Conservation (phyloP, 2,888 invertebrate genomes). For the Thecophora atra region DNA sequence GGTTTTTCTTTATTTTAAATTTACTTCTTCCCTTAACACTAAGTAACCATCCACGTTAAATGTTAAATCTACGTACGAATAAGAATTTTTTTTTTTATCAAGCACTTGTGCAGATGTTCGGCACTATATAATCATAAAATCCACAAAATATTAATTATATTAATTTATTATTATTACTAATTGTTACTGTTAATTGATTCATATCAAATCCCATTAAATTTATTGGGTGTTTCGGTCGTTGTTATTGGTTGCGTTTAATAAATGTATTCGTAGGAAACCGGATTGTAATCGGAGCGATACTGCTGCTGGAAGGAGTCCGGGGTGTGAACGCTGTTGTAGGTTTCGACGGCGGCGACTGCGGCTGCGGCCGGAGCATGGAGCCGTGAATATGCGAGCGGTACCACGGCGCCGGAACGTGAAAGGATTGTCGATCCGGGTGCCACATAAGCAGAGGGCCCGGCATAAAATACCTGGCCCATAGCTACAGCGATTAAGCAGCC, state of each 20-base stretch:
- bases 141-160: not conserved
- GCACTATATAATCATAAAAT: constrained; percentile 25
- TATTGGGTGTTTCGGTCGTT: not conserved
- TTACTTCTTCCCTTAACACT: no score
- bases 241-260: constrained; percentile 43
- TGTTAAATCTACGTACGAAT: no score
- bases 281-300: constrained; percentile 58
- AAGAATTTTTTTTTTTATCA: constrained; percentile 17
- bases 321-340: constrained; percentile 60
- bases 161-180: not conserved
- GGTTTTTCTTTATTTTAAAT: no score
- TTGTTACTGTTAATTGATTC: no score
- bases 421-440: constrained; percentile 34
- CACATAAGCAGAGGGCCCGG: constrained; percentile 49
- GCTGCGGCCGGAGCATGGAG: constrained; percentile 41
- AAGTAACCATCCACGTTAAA: no score
- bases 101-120: constrained; percentile 26
- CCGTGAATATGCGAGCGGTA: constrained; percentile 55
- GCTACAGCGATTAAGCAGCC: constrained; percentile 51
- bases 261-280: constrained; percentile 56
- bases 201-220: no score
- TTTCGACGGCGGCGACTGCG: constrained; percentile 49
- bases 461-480: constrained; percentile 50
- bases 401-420: constrained; percentile 36
- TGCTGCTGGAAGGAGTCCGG: constrained; percentile 59